Conservation (phyloP, 2,113 vertebrate genomes). For the Dromaius novaehollandiae region DNA sequence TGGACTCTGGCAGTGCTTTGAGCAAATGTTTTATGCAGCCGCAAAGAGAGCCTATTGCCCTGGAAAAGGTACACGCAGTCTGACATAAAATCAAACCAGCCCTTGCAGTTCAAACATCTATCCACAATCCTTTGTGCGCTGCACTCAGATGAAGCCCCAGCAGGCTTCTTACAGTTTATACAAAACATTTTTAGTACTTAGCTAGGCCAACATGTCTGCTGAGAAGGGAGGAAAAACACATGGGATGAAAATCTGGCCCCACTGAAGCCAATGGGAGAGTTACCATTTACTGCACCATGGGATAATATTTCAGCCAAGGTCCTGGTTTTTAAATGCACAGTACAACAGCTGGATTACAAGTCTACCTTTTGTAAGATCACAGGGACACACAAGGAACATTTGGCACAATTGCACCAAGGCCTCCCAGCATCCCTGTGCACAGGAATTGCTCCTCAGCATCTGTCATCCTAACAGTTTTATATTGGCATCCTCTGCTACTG, state of each 20-base stretch:
- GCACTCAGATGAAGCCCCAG: neutral
- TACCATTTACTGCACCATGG: neutral
- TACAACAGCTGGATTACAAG: neutral
- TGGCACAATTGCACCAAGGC: neutral
- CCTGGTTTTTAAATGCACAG: neutral
- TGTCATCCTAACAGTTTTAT: neutral
- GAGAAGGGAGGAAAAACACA: neutral
- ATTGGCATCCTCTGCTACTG: neutral
- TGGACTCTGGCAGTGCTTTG: slow-evolving; percentile 21
- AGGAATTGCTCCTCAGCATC: neutral
- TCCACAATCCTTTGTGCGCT: neutral
- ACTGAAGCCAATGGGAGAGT: neutral
- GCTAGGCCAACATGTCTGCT: neutral
- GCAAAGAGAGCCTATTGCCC: neutral
- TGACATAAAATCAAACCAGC: neutral
- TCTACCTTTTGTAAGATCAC: neutral
- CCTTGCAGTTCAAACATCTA: neutral
- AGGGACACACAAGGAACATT: slow-evolving; percentile 22
- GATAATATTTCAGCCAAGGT: neutral
- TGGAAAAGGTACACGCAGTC: neutral
- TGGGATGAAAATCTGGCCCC: neutral
- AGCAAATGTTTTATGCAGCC: neutral
- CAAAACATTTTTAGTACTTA: neutral
- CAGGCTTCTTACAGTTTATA: neutral
- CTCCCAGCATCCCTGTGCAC: neutral